Percentiles rank a stretch among this genome's conserved stretches.
Conservation (phyloP, 2,888 invertebrate species). For the Panorpa germanica region DNA sequence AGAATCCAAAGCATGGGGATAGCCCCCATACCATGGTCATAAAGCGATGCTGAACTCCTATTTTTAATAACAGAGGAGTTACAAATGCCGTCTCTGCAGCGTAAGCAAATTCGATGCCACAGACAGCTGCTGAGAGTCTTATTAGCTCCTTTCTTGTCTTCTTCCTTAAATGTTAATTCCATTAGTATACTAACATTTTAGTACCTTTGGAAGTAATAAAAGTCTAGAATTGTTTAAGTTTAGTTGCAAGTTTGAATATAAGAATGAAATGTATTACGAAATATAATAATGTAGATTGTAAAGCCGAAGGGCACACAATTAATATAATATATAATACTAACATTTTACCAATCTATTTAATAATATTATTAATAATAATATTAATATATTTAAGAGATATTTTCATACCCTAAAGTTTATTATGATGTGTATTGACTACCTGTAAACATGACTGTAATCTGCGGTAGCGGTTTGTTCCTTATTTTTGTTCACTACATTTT, state of each 20-base stretch:
- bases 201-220: conserved; percentile 15
- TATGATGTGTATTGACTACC: too few species aligned
- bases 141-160: conserved; percentile 68
- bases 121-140: conserved; percentile 81
- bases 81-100: conserved; percentile 96
- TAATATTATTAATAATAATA: too few species aligned
- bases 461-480: conserved; percentile 20
- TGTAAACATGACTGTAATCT: conserved; percentile 46
- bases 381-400: conserved; percentile 4
- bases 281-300: conserved; percentile 4
- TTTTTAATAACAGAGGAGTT: conserved; percentile 81
- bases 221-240: too few species aligned
- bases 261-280: conserved; percentile 2
- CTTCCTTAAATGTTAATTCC: too few species aligned
- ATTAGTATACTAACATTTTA: too few species aligned
- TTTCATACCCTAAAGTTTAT: conserved; percentile 12
- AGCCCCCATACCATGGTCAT: conserved; percentile 95
- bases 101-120: conserved; percentile 95
- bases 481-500: conserved; percentile 18
- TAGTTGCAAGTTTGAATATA: conserved; percentile 8
- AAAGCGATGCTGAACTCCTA: conserved; percentile 79
- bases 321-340: too few species aligned
- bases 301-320: too few species aligned
- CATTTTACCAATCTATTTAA: too few species aligned
- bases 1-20: conserved; percentile 86